Evolutionary conservation across 2,113 vertebrate genomes (phyloP), one percentile per base, ranked within the genome.

Genomic region (Marmota flaviventris): DNA sequence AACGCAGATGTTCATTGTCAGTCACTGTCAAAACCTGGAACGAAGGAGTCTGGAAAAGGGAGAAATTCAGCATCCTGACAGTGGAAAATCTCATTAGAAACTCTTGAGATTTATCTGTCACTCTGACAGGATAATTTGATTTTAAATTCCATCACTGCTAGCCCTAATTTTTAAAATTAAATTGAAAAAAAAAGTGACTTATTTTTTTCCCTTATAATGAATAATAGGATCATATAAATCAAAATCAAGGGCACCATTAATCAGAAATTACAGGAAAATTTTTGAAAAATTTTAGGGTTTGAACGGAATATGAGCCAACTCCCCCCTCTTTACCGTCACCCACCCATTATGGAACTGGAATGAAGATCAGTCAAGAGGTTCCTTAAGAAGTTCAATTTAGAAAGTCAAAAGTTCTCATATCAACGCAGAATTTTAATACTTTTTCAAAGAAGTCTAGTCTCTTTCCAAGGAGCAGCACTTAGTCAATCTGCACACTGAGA

Each of bases 121-220:
- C 82, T 93, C 96, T 97, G 98, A 97, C 96, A 97, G 93, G 90
- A 97, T 98, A 98, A 97, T 98, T 97, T 97, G 96, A 98, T 97
- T 97, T 98, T 98, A 98, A 98, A 98, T 97, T 98, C 91, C 97
- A 98, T 97, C 98, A 97, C 93, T 77, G 96, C 96, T 97, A 97
- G 93, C 97, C 97, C 96, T 98, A 97, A 97, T 98, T 98, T 98
- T 98, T 86, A 91, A 97, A 98, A 98, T 97, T 96, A 96, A 96
- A 97, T 95, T 93, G 95, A 48, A 91, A 93, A 94, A 94, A 97
- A 97, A 96, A 83, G 93, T 94, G 96, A 97, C 93, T 97, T 96
- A 89, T 96, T 95, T 91, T 58, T 96, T 82, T 85, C 89, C 70
- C 58, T 24, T 94, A 45, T 92, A 92, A 96, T 97, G 96, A 97